Base-by-base conservation (phyloP, 2,888 invertebrate genomes). In the Ceriagrion tenellum region DNA sequence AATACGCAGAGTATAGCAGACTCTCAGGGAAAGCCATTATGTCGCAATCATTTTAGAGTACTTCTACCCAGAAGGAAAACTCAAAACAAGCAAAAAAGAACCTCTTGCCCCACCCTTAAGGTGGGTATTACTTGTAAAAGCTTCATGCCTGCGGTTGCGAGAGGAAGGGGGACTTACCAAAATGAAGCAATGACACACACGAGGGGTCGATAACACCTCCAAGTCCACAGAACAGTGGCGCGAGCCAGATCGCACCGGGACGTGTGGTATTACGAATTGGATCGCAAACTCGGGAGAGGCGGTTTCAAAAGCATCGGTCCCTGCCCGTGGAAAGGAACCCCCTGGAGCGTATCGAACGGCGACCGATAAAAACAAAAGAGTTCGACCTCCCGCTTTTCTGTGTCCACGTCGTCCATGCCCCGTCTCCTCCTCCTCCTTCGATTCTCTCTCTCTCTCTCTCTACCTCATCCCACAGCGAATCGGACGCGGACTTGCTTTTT, bases 361-460 rank as follows among this genome's bases (percentile, higher is more conserved):
- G 20, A 89, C 89, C 89, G 89, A 89, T 89, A 55, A 89, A 89
- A 89, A 55, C 89, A 89, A 89, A 89, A n/a, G 55, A 55, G n/a
- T 10, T n/a, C 55, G 55, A 47, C 89, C 55, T 55, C 23, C 89
- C 47, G 26, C 55, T 55, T 55, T 55, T n/a, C 89, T 55, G 30
- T 63, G 35, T 30, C 81, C 93, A 30, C 63, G 55, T n/a, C n/a
- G 18, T 10, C 59, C 1, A 59, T 18, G 8, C 69, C 69, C 69
- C 26, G 8, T 69, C 69, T 26, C 26, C 74, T 30, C 74, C 74
- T 81, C 35, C 74, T 35, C 35, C 81, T 81, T 16, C 81, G 1
- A 81, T 26, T 69, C 69, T 26, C 69, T 69, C 69, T 8, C 69
- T n/a, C 63, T 69, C 16, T n/a, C n/a, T n/a, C 69, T 69, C 69